A percentile compares a stretch with the other conserved stretches of the same genome.
Evolutionary conservation across 2,888 invertebrate genomes (phyloP).

Genomic region (Phragmatobia fuliginosa): DNA sequence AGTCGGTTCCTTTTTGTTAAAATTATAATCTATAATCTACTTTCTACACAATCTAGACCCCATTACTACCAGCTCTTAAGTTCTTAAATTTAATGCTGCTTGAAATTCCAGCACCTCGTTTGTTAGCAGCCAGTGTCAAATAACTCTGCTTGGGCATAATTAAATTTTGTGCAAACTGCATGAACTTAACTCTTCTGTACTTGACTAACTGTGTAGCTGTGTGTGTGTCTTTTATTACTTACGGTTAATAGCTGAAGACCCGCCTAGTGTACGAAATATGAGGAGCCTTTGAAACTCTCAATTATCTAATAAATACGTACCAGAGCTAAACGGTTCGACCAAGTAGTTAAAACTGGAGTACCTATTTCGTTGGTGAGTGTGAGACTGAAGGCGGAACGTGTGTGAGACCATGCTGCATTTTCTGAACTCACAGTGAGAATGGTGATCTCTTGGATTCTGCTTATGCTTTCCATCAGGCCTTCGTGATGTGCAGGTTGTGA

Average conservation of each 20-base stretch:
- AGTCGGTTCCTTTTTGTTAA: too few relatives aligned
- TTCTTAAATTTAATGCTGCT: constrained; percentile 32
- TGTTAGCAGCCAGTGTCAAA: constrained; percentile 34
- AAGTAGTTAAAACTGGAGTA: too few relatives aligned
- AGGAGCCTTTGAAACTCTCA: background rate
- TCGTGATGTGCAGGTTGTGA: too few relatives aligned
- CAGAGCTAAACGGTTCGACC: too few relatives aligned
- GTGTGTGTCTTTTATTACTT: background rate
- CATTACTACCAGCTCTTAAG: constrained; percentile 18
- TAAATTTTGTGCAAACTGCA: constrained; percentile 40
- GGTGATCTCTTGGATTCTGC: too few relatives aligned
- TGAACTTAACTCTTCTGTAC: too few relatives aligned
- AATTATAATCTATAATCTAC: background rate
- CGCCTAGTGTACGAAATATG: background rate
- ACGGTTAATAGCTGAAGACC: background rate
- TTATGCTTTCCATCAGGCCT: too few relatives aligned
- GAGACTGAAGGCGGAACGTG: too few relatives aligned
- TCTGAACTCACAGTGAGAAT: too few relatives aligned
- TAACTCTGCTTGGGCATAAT: constrained; percentile 42
- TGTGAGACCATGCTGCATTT: too few relatives aligned
- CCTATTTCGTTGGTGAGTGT: too few relatives aligned
- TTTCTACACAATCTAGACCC: background rate
- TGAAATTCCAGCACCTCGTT: constrained; percentile 32
- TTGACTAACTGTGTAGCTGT: too few relatives aligned
- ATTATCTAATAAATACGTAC: background rate